A percentile compares a stretch with the other conserved stretches of the same genome.
These are phyloP conservation scores for Motacilla alba DNA, from an alignment of 2,113 vertebrate genomes.

Conservation along the genomic window DNA sequence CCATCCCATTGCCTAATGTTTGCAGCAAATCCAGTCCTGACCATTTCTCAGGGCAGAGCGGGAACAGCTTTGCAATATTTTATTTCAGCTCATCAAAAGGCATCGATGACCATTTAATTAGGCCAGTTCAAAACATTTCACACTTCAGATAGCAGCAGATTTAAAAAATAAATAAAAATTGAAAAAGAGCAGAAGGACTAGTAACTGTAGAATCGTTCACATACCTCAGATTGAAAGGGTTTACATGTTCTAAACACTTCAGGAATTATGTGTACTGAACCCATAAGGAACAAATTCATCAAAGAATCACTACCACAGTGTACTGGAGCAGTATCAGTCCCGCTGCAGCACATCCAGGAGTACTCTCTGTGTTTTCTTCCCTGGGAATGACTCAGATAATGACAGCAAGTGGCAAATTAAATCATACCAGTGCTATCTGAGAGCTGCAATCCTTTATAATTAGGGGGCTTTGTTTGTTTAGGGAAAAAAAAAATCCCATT, in stretches of 20 bases:
- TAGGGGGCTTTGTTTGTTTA: neutral
- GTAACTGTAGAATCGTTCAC: neutral
- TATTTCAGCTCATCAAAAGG: neutral
- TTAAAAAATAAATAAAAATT: neutral
- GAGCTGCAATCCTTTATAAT: constrained; percentile 49
- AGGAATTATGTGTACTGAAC: neutral
- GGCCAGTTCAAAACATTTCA: neutral
- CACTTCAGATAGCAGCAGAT: neutral
- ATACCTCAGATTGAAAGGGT: neutral
- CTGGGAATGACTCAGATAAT: constrained; percentile 32
- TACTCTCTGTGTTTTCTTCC: neutral
- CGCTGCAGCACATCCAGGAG: neutral
- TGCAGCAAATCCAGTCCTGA: neutral
- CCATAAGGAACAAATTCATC: neutral
- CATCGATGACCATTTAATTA: neutral
- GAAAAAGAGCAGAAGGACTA: neutral
- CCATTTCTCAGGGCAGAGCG: neutral
- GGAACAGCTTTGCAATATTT: neutral
- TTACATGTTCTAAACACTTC: neutral
- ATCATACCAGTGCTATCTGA: constrained; percentile 25
- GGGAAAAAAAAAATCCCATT: neutral
- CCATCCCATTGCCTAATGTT: too few species aligned
- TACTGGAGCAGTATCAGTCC: neutral
- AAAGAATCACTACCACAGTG: neutral
- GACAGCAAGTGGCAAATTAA: constrained; percentile 48